These are phyloP conservation scores for Ophioninae sp. DNA, from an alignment of 2,888 invertebrate species.

Conservation along the genomic window DNA sequence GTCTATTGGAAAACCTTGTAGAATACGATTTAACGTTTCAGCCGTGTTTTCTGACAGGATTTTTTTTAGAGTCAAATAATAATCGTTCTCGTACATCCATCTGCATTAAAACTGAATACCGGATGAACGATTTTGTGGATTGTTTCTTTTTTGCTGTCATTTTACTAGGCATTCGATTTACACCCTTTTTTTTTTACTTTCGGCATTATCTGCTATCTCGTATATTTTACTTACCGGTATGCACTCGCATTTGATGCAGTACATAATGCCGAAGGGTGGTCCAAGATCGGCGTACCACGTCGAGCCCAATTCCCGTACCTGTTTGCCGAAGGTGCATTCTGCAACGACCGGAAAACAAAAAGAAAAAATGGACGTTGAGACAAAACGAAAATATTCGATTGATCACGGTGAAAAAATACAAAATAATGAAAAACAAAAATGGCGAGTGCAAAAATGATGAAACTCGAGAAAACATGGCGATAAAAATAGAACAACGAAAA, in stretches of 20 bases:
- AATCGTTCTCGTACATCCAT: no score
- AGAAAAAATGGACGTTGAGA: neutral
- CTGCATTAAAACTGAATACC: no score
- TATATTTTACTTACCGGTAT: slow-evolving; percentile 89
- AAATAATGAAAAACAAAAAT: neutral
- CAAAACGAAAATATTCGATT: neutral
- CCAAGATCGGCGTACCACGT: slow-evolving; percentile 97
- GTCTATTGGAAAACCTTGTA: no score
- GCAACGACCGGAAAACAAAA: slow-evolving; percentile 82
- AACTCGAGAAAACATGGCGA: no score
- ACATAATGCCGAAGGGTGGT: slow-evolving; percentile 95
- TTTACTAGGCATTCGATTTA: no score
- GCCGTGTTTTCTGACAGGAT: no score
- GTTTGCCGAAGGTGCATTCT: slow-evolving; percentile 96
- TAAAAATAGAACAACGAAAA: no score
- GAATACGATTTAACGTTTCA: no score
- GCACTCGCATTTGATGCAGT: slow-evolving; percentile 98
- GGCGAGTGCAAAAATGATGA: no score
- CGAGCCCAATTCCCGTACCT: slow-evolving; percentile 92
- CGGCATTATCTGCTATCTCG: neutral
- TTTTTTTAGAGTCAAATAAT: no score
- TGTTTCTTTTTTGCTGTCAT: no score
- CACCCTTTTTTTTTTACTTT: neutral
- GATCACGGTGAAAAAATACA: neutral
- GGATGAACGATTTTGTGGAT: no score